Percentiles rank a stretch among this genome's conserved stretches.
These are phyloP conservation scores for Lamprotornis superbus DNA, from an alignment of 2,113 vertebrate genomes.

Conservation along the genomic window DNA sequence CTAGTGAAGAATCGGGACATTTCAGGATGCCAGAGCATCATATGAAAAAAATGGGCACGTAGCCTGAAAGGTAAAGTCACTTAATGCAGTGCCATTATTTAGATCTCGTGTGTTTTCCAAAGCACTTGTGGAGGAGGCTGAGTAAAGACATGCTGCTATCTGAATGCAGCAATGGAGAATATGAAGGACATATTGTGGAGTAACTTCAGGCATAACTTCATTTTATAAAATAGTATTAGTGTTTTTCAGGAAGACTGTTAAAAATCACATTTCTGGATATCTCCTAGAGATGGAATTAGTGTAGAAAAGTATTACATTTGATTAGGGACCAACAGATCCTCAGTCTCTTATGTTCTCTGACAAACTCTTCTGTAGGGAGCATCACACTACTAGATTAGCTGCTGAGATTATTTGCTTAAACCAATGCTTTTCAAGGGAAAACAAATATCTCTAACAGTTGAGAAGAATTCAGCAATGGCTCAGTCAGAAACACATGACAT, in stretches of 20 bases:
- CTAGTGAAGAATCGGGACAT: not conserved
- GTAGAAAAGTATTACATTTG: not conserved
- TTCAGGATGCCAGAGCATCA: not conserved
- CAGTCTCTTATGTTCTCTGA: not conserved
- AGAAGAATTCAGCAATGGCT: not conserved
- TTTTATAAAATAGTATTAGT: not conserved
- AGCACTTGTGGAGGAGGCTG: not conserved
- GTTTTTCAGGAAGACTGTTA: not conserved
- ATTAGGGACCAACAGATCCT: not conserved
- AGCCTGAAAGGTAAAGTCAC: not conserved
- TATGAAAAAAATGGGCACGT: not conserved
- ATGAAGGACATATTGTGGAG: not conserved
- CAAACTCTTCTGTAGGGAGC: not conserved
- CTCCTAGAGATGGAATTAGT: not conserved
- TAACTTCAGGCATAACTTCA: not conserved
- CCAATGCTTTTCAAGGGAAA: not conserved
- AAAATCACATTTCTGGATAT: not conserved
- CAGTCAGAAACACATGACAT: not conserved
- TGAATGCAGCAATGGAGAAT: not conserved
- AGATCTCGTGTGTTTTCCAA: not conserved
- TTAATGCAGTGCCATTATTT: not conserved
- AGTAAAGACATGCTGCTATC: not conserved
- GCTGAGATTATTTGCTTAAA: not conserved
- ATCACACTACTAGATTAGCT: not conserved
- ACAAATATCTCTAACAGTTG: not conserved